phyloP scores from a whole-genome alignment of 2,113 vertebrate genomes.

The Melanocharis versteri region DNA sequence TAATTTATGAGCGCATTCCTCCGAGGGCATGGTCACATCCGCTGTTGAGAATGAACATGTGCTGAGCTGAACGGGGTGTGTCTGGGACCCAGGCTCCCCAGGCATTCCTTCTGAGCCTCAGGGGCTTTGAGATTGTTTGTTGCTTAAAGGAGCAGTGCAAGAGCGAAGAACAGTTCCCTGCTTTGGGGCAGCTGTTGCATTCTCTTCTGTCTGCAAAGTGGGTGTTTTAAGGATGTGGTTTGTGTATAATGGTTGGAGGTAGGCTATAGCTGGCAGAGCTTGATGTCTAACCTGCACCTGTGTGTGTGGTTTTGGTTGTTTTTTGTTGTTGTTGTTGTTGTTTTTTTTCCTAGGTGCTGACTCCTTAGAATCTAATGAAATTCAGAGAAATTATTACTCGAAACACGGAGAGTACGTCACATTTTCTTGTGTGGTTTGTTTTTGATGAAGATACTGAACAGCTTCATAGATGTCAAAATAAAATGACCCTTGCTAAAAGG shows the following conservation, averaged over 20 bases:
- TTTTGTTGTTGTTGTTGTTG: not conserved
- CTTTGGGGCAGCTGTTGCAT: not conserved
- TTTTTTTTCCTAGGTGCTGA: not conserved
- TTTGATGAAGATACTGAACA: not conserved
- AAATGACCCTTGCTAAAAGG: not conserved
- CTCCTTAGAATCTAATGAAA: not conserved
- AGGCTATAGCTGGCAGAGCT: not conserved
- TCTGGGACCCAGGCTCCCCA: not conserved
- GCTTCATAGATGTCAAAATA: not conserved
- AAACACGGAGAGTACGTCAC: not conserved
- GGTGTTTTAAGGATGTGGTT: not conserved
- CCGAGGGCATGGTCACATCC: not conserved
- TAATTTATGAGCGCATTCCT: not conserved
- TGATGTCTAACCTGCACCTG: accelerated
- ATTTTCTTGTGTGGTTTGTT: not conserved
- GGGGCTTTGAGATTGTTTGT: not conserved
- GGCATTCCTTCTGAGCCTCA: not conserved
- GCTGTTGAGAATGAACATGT: not conserved
- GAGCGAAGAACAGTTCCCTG: not conserved
- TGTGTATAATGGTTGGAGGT: not conserved
- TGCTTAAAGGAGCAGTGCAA: not conserved
- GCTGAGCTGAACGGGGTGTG: not conserved
- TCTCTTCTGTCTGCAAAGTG: not conserved
- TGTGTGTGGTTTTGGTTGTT: not conserved
- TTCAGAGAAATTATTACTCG: not conserved